Base-by-base conservation (phyloP, 2,113 vertebrate species). In the Syngnathus typhle region DNA sequence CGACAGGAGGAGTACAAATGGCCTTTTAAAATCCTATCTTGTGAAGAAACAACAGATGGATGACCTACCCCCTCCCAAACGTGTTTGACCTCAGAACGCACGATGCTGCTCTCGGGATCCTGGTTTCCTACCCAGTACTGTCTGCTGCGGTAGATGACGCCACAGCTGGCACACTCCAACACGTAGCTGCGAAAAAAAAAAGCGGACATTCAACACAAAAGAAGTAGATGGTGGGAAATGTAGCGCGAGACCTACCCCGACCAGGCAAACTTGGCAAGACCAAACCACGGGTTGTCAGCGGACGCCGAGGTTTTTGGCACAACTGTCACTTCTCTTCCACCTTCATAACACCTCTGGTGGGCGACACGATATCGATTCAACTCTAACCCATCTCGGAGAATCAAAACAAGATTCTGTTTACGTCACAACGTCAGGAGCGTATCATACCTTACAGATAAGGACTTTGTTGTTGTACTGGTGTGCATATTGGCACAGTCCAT, bases 381-480 rank as follows among this genome's bases (percentile, higher is more conserved):
- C 7, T 38, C 32, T 11, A 15, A 9, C 19, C 47, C 11, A 65
- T 0, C 39, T 46, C 23, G 51, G 36, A 44, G 44, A 8, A 38
- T 49, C 19, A 13, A 11, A 21, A 39, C 6, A 38, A 12, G 7
- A 38, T 41, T 19, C 7, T 4, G 16, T 51, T 46, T 12, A 51
- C 16, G 27, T 23, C 0, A 60, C 1, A 8, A 21, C 16, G 7
- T 21, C 12, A 59, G n/a, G 18, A 19, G 51, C 21, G 51, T 2
- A 15, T 39, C 79, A 81, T 71, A 92, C 93, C 91, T 91, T 93
- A 74, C 93, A 93, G 77, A 93, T 93, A 15, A 92, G 83, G 56
- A 93, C 92, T 75, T 93, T 93, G 85, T 93, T 93, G 87, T 89
- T 92, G 84, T 81, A 93, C 77, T 93, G 91, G 78, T 93, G 91